Percentiles rank a stretch among this genome's conserved stretches.
Evolutionary conservation across 2,113 vertebrate species (phyloP).

Genomic region (Corvus hawaiiensis): DNA sequence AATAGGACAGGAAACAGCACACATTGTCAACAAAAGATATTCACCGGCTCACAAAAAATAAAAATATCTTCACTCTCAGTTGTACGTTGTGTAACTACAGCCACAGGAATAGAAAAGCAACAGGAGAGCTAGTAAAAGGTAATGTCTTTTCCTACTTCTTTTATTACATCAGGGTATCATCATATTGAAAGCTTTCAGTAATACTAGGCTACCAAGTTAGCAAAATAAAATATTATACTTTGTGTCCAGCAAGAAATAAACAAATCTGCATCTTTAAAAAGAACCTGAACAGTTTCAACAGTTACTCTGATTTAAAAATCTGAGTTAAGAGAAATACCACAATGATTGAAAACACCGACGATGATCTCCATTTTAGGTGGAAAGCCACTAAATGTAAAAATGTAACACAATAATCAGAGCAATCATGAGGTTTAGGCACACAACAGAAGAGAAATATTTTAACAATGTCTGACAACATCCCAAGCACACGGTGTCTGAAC

Average conservation of each 20-base stretch:
- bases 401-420: background rate
- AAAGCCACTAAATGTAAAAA: background rate
- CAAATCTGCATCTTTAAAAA: background rate
- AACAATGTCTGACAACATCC: background rate
- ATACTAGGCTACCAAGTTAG: background rate
- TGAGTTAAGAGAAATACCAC: background rate
- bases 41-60: background rate
- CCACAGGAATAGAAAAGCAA: background rate
- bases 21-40: background rate
- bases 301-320: background rate
- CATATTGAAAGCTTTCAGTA: background rate
- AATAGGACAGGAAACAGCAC: background rate
- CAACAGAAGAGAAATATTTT: background rate
- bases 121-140: background rate
- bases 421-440: background rate
- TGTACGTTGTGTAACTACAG: background rate
- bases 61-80: background rate
- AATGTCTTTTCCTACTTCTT: slow-evolving; percentile 9
- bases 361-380: background rate
- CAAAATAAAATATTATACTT: background rate
- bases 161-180: background rate
- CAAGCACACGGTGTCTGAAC: background rate
- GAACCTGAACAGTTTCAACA: background rate
- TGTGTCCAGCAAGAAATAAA: background rate
- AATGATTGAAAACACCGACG: background rate